Evolutionary conservation across 2,797 vertebrate genomes (phyloP).

Genomic region (Pygocentrus nattereri): DNA sequence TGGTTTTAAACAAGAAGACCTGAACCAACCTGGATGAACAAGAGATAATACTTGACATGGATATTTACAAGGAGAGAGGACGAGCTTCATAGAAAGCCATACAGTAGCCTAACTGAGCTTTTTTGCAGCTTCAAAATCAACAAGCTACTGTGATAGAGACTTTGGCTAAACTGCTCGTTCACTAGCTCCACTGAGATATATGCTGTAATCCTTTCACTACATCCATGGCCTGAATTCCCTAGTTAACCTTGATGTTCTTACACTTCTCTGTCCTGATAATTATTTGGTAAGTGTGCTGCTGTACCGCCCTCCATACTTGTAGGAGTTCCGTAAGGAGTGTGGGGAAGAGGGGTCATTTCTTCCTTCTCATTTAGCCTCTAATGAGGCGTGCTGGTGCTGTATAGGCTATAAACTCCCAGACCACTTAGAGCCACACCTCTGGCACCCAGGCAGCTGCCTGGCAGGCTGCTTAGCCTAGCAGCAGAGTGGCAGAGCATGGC

Average conservation of each 20-base stretch:
- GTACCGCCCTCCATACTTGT: slow-evolving; percentile 50
- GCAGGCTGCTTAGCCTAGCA: slow-evolving; percentile 36
- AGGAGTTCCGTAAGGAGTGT: slow-evolving; percentile 52
- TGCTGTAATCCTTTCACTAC: neutral
- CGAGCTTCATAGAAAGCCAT: neutral
- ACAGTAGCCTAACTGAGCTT: neutral
- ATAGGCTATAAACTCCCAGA: slow-evolving; percentile 75
- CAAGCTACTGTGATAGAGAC: neutral
- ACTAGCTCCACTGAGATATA: neutral
- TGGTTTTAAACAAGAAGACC: no score
- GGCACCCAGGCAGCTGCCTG: slow-evolving; percentile 47
- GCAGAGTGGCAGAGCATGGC: slow-evolving; percentile 27
- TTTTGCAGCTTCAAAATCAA: neutral
- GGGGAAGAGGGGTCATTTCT: slow-evolving; percentile 72
- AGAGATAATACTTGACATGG: no score
- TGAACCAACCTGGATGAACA: no score
- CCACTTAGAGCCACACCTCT: slow-evolving; percentile 60
- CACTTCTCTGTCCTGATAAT: slow-evolving; percentile 10
- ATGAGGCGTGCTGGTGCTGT: slow-evolving; percentile 76
- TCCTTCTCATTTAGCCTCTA: slow-evolving; percentile 77
- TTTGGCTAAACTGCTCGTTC: neutral
- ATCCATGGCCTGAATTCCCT: neutral
- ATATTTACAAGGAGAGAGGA: no score
- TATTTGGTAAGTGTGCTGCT: neutral
- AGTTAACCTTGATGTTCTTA: neutral